Base-by-base conservation (phyloP, 2,888 invertebrate species). In the Plusia festucae region DNA sequence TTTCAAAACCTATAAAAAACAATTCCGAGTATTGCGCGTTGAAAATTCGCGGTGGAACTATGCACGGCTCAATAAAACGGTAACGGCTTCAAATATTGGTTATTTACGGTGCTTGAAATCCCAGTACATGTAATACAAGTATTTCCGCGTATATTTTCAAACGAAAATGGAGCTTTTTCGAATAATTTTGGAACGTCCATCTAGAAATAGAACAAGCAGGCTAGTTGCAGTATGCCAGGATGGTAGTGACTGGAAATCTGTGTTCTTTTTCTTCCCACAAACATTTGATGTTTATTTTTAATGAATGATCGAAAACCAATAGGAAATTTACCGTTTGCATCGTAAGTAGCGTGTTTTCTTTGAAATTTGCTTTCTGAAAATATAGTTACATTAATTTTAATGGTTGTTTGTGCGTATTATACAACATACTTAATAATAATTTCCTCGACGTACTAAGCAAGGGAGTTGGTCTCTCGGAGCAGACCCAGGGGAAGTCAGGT, bases 361-460 rank as follows among this genome's bases (percentile, higher is more conserved):
- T 24, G 24, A 24, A 24, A 24, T 24, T 24, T 5, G 4, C n/a
- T 5, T n/a, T 7, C 40, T 40, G n/a, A n/a, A 40, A 15, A 34
- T 13, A 15, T 4, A n/a, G n/a, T n/a, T n/a, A 15, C 34, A 40
- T 40, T n/a, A 40, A 40, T 40, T 40, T 40, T n/a, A 40, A 40
- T 40, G 40, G 5, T 15, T 15, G n/a, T 13, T 2, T 40, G n/a
- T 40, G 6, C 6, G n/a, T n/a, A 15, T 34, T 13, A 40, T 40
- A 40, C 40, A 40, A 40, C 40, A n/a, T 40, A 40, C 40, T 40
- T 40, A 40, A 40, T 40, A 40, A 40, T 40, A 40, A 40, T 40
- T 40, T 40, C 40, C 40, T 40, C 40, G 7, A n/a, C 40, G 40
- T 40, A 40, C n/a, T 40, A 40, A 40, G 40, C 40, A 40, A 40